Conservation (phyloP, 2,888 invertebrate genomes). For the Sussaba pulchella region DNA sequence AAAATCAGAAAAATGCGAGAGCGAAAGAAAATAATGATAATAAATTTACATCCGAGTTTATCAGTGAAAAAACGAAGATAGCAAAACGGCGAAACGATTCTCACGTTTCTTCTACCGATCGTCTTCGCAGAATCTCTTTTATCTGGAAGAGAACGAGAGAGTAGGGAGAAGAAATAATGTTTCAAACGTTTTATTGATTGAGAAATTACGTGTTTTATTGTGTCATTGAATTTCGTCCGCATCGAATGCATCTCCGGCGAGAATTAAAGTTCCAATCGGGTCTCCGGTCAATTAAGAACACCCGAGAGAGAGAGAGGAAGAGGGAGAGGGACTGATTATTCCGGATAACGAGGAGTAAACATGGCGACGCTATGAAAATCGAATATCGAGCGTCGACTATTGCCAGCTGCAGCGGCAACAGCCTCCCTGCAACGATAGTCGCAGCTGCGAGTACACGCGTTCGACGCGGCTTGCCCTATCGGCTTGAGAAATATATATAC, state of each 20-base stretch:
- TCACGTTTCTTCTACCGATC: no score
- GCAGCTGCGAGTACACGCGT: constrained; percentile 20
- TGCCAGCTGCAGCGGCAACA: neutral
- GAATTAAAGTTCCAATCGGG: constrained; percentile 19
- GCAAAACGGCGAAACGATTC: no score
- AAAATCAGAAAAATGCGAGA: neutral
- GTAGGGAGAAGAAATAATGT: constrained; percentile 1
- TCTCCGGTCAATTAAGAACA: constrained; percentile 19
- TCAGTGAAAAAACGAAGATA: no score
- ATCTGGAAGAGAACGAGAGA: neutral
- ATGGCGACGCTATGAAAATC: constrained; percentile 19
- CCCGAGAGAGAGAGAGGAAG: neutral
- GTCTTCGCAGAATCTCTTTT: no score
- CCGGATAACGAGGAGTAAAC: constrained; percentile 19
- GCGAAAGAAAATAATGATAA: constrained; percentile 3
- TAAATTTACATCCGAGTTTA: neutral
- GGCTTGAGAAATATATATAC: constrained; percentile 45
- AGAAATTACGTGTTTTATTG: neutral
- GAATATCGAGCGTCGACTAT: constrained; percentile 45
- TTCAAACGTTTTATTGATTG: neutral
- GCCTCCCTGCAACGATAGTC: constrained; percentile 30
- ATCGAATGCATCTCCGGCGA: neutral
- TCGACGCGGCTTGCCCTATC: constrained; percentile 38
- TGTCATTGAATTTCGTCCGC: constrained; percentile 13
- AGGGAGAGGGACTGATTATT: neutral